phyloP scores from a whole-genome alignment of 2,797 vertebrate genomes.

The Silurus lanzhouensis region DNA sequence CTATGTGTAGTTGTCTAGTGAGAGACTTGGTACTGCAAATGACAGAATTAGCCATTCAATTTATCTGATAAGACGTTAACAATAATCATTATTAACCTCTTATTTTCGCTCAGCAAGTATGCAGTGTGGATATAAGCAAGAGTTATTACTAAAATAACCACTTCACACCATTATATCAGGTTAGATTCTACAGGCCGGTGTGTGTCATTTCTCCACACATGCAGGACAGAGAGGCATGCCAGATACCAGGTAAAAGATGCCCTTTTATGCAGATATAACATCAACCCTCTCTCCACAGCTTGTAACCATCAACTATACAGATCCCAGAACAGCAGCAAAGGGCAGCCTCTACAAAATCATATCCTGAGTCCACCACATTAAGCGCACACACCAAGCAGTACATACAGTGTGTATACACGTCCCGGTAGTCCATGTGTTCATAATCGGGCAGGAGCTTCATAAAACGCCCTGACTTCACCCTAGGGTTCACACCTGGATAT shows the following conservation, averaged over 20 bases:
- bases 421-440: conserved; percentile 91
- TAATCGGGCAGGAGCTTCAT: conserved; percentile 95
- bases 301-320: not conserved
- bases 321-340: conserved; percentile 26
- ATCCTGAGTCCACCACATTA: conserved; percentile 42
- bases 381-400: conserved; percentile 66
- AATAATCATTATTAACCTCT: conserved; percentile 3
- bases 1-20: not conserved
- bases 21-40: conserved; percentile 6
- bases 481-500: conserved; percentile 90
- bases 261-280: conserved; percentile 10
- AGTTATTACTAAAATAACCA: conserved; percentile 18
- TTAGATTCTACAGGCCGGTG: conserved; percentile 28
- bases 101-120: conserved; percentile 1
- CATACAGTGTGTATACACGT: conserved; percentile 86
- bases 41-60: not conserved
- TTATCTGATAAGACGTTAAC: not conserved
- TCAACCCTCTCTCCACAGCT: not conserved
- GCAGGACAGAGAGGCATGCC: conserved; percentile 40
- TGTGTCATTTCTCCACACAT: conserved; percentile 35
- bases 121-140: conserved; percentile 27
- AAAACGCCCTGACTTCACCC: conserved; percentile 91
- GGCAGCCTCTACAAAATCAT: conserved; percentile 9
- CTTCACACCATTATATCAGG: conserved; percentile 35
- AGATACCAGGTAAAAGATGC: not conserved